Conservation (phyloP, 2,797 vertebrate species). For the Pachyuromys duprasi region DNA sequence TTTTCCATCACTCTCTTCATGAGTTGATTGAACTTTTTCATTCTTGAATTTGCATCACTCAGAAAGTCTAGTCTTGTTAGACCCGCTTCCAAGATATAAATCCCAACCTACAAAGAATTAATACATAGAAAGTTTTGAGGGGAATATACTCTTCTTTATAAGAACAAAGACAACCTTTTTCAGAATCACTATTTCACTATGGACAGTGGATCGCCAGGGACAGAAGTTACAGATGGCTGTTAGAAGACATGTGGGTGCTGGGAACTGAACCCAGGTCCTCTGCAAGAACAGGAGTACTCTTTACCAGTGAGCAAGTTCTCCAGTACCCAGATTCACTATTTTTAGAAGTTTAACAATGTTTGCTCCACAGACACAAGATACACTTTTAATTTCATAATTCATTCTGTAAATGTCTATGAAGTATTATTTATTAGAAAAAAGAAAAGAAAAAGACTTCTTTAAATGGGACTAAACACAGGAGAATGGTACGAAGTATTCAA, state of each 20-base stretch:
- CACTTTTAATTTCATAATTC: conserved; percentile 47
- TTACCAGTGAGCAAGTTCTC: background rate
- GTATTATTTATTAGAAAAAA: conserved; percentile 4
- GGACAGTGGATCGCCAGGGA: background rate
- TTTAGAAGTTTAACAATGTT: background rate
- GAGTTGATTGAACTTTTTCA: conserved; percentile 95
- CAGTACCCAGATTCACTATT: background rate
- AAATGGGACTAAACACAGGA: background rate
- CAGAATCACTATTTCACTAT: background rate
- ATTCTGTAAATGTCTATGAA: background rate
- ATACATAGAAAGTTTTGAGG: background rate
- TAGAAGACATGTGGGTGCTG: too few relatives aligned
- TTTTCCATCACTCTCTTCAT: conserved; percentile 97
- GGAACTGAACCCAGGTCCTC: background rate
- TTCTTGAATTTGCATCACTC: conserved; percentile 94
- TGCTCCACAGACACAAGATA: conserved; percentile 11
- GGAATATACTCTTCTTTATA: conserved; percentile 4
- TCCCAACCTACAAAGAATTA: conserved; percentile 91
- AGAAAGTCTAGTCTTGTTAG: conserved; percentile 94
- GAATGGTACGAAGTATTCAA: background rate
- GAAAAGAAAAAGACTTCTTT: background rate
- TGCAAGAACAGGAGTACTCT: background rate
- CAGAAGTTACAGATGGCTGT: background rate
- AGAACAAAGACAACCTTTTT: background rate
- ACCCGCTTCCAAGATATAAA: conserved; percentile 94